Conservation (phyloP, 1,140 invertebrate genomes). For the Chrysopa pallens region DNA sequence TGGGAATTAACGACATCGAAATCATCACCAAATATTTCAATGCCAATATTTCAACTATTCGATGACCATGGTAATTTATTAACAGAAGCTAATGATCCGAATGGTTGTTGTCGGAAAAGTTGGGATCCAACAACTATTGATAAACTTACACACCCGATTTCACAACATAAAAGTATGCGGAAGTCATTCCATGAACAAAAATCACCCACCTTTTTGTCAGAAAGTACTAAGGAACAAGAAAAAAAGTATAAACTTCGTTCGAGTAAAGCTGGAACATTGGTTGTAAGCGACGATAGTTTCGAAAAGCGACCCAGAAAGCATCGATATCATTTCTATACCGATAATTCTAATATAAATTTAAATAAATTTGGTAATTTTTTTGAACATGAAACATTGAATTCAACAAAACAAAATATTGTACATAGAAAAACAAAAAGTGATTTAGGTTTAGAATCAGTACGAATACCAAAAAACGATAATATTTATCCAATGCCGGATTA, state of each 20-base stretch:
- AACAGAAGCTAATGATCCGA: conserved; percentile 20
- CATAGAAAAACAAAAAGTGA: no score
- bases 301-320: conserved; percentile 9
- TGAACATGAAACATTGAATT: no score
- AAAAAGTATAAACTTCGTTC: conserved; percentile 23
- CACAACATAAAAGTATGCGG: not conserved
- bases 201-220: no score
- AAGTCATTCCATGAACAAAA: no score
- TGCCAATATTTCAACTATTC: conserved; percentile 27
- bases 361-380: no score
- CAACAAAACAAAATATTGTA: no score
- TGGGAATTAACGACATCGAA: conserved; percentile 31
- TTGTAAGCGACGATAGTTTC: conserved; percentile 26
- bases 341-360: not conserved
- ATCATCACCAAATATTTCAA: conserved; percentile 26
- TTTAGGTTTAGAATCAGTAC: no score
- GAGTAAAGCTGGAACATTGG: conserved; percentile 27
- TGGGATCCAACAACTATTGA: conserved; percentile 7
- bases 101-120: conserved; percentile 9
- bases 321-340: not conserved
- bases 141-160: not conserved
- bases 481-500: no score
- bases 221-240: no score
- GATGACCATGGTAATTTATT: conserved; percentile 25
- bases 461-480: no score